Base-by-base conservation (phyloP, 2,888 invertebrate species). In the Dryadula phaetusa region DNA sequence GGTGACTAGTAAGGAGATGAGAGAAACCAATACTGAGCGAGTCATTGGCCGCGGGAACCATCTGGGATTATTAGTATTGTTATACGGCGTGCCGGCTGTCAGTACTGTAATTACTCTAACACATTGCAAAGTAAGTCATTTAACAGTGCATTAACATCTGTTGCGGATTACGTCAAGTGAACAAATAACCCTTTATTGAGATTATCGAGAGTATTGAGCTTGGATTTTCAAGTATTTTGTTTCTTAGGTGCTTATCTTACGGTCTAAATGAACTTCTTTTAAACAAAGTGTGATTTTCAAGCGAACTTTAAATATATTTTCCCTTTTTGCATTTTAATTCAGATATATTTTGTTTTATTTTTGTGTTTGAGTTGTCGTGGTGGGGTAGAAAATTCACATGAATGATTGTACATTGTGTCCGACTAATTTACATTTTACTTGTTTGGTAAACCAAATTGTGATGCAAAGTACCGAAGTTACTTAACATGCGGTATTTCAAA, bases 71-170 rank as follows among this genome's bases (percentile, higher is more conserved):
- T 76, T 92, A 52, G 90, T 92, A 46, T 79, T 93, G 63, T 76
- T 93, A 67, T 93, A 93, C 71, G 93, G 93, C 25, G 87, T 93
- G 32, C 90, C 93, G 28, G 90, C 92, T 69, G 82, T 87, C 20
- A 87, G 83, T 73, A 92, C 92, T 37, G 88, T 93, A 12, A 82
- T 90, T 42, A 93, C 93, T 22, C 75, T 93, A 67, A 93, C 94
- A 22, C 93, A 93, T 80, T 93, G 93, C 72, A 91, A 93, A 83
- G 92, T 91, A 79, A 78, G 79, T 53, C 37, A 37, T 60, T 64
- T 37, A 56, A 56, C 64, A 42, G 52, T 52, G 61, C 28, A 46
- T 60, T 62, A 63, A 69, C 68, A 64, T 64, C 71, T 75, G 70
- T 61, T 61, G 47, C 14, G 47, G 20, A 40, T 58, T 58, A 18